These are phyloP conservation scores for Enteromius trimaculatus DNA, from an alignment of 2,797 vertebrate genomes.

Conservation along the genomic window DNA sequence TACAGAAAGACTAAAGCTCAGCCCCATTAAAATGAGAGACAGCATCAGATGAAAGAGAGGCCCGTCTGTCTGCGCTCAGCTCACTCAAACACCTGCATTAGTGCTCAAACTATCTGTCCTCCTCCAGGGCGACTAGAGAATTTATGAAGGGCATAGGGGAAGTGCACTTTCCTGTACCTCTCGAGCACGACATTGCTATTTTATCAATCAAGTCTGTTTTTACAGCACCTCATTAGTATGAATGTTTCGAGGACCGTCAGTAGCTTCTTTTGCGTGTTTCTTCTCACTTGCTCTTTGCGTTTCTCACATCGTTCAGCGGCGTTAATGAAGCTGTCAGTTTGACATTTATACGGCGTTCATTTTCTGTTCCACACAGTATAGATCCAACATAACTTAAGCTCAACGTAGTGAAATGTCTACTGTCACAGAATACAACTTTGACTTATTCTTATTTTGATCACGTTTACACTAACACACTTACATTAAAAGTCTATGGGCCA, in stretches of 20 bases:
- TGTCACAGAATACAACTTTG: neutral
- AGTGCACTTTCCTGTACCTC: constrained; percentile 8
- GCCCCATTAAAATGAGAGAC: constrained; percentile 38
- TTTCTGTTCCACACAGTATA: no score
- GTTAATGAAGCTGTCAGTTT: constrained; percentile 6
- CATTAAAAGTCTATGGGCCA: neutral
- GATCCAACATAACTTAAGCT: neutral
- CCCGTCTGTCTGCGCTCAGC: constrained; percentile 1
- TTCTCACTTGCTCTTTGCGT: neutral
- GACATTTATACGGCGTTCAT: neutral
- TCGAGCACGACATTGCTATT: neutral
- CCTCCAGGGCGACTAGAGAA: neutral
- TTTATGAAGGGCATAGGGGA: constrained; percentile 24
- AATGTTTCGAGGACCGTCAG: neutral
- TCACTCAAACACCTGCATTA: constrained; percentile 42
- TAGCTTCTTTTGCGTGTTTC: neutral
- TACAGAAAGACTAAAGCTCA: constrained; percentile 42
- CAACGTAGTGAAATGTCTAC: neutral
- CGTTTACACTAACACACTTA: neutral
- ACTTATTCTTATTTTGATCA: neutral
- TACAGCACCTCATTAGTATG: neutral
- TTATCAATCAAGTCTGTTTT: neutral
- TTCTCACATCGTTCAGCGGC: neutral
- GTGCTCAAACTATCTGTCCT: constrained; percentile 30
- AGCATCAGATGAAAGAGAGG: constrained; percentile 30